These are phyloP conservation scores for Columba guinea DNA, from an alignment of 2,797 vertebrate genomes.

Conservation along the genomic window DNA sequence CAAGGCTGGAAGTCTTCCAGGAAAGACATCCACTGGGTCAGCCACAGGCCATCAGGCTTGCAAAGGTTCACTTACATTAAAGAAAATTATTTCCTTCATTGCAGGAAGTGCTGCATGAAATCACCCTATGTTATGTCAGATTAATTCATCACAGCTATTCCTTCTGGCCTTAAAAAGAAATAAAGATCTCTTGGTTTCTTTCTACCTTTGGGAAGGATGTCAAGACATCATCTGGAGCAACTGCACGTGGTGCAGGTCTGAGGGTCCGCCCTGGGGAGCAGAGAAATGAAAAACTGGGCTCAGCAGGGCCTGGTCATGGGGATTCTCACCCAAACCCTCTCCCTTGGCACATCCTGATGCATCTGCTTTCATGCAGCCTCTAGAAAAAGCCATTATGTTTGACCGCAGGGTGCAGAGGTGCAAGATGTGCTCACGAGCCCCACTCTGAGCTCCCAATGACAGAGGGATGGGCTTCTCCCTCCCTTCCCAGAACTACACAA, in stretches of 20 bases:
- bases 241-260: rapidly evolving
- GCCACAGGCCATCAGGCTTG: not conserved
- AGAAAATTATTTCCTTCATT: not conserved
- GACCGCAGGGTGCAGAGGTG: not conserved
- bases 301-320: not conserved
- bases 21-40: not conserved
- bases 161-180: not conserved
- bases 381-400: not conserved
- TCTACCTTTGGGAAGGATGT: not conserved
- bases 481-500: not conserved
- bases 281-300: not conserved
- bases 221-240: not conserved
- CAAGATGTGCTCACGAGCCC: not conserved
- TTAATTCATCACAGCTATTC: not conserved
- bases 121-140: not conserved
- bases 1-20: not conserved
- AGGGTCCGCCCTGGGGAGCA: not conserved
- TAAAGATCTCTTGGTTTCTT: not conserved
- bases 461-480: not conserved
- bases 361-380: not conserved
- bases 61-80: not conserved
- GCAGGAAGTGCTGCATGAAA: not conserved
- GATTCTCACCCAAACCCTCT: not conserved
- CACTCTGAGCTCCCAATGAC: not conserved
- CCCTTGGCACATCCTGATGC: not conserved